These are phyloP conservation scores for Drosophila kepulauana DNA, from an alignment of 1,140 invertebrate genomes.

Conservation along the genomic window DNA sequence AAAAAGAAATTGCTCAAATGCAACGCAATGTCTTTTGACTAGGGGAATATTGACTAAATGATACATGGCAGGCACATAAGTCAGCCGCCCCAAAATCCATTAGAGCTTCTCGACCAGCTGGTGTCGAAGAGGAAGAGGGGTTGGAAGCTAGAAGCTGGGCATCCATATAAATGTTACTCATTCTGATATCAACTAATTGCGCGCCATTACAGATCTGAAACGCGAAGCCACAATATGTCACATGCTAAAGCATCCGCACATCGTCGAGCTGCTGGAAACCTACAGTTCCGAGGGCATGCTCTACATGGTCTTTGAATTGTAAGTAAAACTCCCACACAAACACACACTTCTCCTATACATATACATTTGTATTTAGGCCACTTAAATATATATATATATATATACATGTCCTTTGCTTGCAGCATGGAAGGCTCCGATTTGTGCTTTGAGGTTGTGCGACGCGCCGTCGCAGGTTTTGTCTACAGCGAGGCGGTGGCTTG, in stretches of 20 bases:
- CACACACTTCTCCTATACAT: not conserved
- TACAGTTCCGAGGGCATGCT: conserved; percentile 99
- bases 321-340: conserved; percentile 86
- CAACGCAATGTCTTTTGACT: conserved; percentile 50
- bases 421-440: conserved; percentile 99
- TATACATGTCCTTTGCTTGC: conserved; percentile 82
- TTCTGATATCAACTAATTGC: conserved; percentile 74
- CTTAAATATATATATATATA: conserved; percentile 27
- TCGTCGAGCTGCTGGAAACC: conserved; percentile 98
- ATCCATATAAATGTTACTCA: conserved; percentile 44
- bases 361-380: conserved; percentile 36
- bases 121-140: conserved; percentile 22
- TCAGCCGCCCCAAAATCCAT: conserved; percentile 70
- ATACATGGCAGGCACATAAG: conserved; percentile 76
- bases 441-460: conserved; percentile 98
- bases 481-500: conserved; percentile 99
- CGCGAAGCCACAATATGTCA: conserved; percentile 99
- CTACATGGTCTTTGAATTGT: conserved; percentile 99
- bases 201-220: conserved; percentile 93
- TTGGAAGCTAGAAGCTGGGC: not conserved
- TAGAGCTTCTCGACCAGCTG: conserved; percentile 64
- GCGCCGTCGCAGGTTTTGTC: conserved; percentile 97
- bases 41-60: conserved; percentile 72
- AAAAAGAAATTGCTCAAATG: conserved; percentile 80
- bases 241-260: conserved; percentile 99